Conservation (phyloP, 2,113 vertebrate species). For the Dromiciops gliroides region DNA sequence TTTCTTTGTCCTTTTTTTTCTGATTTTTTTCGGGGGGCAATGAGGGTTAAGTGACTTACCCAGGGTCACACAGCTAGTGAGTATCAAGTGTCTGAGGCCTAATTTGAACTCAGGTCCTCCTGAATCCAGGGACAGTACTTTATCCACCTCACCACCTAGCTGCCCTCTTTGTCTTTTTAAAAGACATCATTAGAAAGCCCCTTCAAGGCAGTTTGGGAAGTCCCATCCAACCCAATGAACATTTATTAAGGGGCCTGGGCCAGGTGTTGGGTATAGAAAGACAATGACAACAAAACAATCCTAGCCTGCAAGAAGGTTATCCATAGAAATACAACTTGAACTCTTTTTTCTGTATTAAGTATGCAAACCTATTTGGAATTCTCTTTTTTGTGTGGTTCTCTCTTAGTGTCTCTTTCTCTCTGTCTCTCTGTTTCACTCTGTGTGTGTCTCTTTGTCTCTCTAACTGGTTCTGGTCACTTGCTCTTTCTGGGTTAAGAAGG, state of each 20-base stretch:
- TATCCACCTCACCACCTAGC: too few species aligned
- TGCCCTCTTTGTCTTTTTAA: neutral
- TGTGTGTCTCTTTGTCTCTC: neutral
- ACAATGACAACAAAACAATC: neutral
- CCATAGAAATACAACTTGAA: neutral
- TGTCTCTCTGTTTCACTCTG: neutral
- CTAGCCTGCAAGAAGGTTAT: neutral
- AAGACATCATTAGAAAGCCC: neutral
- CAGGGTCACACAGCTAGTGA: too few species aligned
- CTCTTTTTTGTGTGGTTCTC: neutral
- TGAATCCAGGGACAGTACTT: too few species aligned
- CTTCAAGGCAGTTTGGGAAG: neutral
- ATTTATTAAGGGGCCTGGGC: neutral
- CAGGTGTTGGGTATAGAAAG: neutral
- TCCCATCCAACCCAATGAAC: neutral
- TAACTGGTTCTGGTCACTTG: neutral
- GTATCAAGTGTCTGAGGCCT: too few species aligned
- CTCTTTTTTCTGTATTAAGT: neutral
- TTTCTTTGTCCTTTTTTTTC: neutral
- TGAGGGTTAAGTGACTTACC: too few species aligned
- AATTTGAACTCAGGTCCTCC: too few species aligned
- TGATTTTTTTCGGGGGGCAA: too few species aligned
- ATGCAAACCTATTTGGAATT: neutral
- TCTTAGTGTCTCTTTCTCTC: neutral
- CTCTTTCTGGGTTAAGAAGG: neutral